Evolutionary conservation across 2,113 vertebrate species (phyloP), one percentile per base, ranked within the genome.

Genomic region (Ceyx melanurus): DNA sequence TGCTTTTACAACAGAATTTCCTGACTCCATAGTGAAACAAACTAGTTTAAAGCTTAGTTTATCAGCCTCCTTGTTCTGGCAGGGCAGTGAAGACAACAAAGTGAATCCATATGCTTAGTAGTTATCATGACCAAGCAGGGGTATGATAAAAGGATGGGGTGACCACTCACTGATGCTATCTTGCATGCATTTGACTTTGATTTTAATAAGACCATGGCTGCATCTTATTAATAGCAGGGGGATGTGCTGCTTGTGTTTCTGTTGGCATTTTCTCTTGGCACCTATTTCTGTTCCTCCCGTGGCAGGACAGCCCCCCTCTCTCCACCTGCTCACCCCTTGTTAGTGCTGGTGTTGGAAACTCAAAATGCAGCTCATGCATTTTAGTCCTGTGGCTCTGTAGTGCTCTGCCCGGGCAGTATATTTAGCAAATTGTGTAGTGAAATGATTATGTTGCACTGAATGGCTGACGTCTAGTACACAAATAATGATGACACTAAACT

Each of bases 401-500:
- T 17, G 48, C 33, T 64, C 71, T 92, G 51, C 79, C 82, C 46
- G 89, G 86, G 65, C 79, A 89, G 91, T 85, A 82, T 87, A 87
- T 93, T 94, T 88, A 89, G 51, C 65, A 94, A 86, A 86, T 90
- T 51, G 68, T 74, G 76, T 74, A 83, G 85, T 93, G 51, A 92
- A 80, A 89, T 85, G 79, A 91, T 95, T 94, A 78, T 82, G 78
- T 94, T 82, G 85, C 56, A 76, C 87, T 91, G 91, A 94, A 67
- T 42, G 91, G 75, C 33, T 96, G 85, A 84, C 18, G 50, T 88
- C 87, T 83, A 90, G 95, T 82, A 93, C 56, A 79, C 80, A 85
- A 96, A 74, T 92, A 70, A 89, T 95, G 92, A 90, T 92, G 91
- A 94, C 88, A 83, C 85, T 28, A 71, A 96, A 89, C 92, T 51